These are phyloP conservation scores for Lagria hirta DNA, from an alignment of 2,888 invertebrate genomes.

Conservation along the genomic window DNA sequence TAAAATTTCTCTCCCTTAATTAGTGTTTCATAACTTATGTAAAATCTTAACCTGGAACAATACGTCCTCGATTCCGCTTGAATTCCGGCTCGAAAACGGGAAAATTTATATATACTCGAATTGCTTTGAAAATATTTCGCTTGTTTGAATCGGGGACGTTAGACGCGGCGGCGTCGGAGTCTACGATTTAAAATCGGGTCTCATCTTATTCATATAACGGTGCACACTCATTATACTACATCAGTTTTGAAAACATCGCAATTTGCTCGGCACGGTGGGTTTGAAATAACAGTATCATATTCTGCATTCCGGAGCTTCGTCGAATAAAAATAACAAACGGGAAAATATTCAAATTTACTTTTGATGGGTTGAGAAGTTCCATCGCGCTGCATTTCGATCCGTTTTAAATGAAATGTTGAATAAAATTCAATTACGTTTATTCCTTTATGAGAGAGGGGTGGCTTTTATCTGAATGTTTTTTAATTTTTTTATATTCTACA, in stretches of 20 bases:
- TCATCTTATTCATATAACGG: slow-evolving; percentile 10
- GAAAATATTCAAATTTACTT: slow-evolving; percentile 41
- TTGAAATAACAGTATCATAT: slow-evolving; percentile 39
- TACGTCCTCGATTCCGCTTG: too few species aligned
- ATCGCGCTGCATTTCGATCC: slow-evolving; percentile 20
- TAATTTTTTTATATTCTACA: slow-evolving; percentile 18
- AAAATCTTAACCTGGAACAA: too few species aligned
- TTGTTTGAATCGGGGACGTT: slow-evolving; percentile 10
- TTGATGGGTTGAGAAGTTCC: slow-evolving; percentile 30
- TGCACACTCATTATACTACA: slow-evolving; percentile 24
- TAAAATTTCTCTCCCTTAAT: too few species aligned
- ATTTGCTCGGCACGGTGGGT: slow-evolving; percentile 33
- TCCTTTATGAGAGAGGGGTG: slow-evolving; percentile 25
- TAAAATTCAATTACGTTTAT: slow-evolving; percentile 34
- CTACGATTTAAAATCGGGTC: slow-evolving; percentile 17
- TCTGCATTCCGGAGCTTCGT: slow-evolving; percentile 31
- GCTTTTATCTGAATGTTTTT: slow-evolving; percentile 20
- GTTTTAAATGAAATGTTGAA: slow-evolving; percentile 32
- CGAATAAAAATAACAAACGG: slow-evolving; percentile 41
- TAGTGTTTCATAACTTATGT: too few species aligned
- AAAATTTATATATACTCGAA: too few species aligned
- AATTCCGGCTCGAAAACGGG: too few species aligned
- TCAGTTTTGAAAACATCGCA: slow-evolving; percentile 28
- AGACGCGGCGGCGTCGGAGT: too few species aligned
- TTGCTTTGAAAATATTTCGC: slow-evolving; percentile 15